phyloP scores from a whole-genome alignment of 2,113 vertebrate species.

The Aix galericulata region DNA sequence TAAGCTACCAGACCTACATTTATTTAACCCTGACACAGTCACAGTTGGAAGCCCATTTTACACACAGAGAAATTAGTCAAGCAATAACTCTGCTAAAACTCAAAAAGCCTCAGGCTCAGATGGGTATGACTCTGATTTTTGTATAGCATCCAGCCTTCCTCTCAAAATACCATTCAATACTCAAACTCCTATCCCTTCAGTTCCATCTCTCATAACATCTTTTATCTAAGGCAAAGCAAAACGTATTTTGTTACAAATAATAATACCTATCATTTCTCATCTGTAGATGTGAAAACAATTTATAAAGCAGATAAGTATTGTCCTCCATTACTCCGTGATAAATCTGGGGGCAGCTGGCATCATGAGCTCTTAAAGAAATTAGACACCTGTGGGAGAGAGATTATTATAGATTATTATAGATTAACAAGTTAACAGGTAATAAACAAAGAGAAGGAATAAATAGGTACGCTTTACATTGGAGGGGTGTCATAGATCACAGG shows the following conservation, averaged over 20 bases:
- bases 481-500: background rate
- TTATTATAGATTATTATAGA: background rate
- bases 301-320: conserved; percentile 13
- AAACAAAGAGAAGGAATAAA: conserved; percentile 1
- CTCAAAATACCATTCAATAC: background rate
- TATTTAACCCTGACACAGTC: conserved; percentile 42
- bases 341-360: background rate
- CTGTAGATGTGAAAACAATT: background rate
- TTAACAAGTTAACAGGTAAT: background rate
- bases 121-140: background rate
- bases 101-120: background rate
- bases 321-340: background rate
- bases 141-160: background rate
- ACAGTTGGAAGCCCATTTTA: conserved; percentile 31
- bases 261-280: conserved; percentile 19
- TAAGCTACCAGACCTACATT: conserved; percentile 28
- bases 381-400: background rate
- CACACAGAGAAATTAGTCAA: conserved; percentile 35
- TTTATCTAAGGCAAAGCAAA: conserved; percentile 7
- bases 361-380: background rate
- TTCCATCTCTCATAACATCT: background rate
- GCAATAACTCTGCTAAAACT: conserved; percentile 38
- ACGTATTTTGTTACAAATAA: background rate
- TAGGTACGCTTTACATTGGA: background rate
- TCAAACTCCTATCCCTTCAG: background rate